Evolutionary conservation across 2,113 vertebrate genomes (phyloP).

Genomic region (Tychaedon coryphoeus): DNA sequence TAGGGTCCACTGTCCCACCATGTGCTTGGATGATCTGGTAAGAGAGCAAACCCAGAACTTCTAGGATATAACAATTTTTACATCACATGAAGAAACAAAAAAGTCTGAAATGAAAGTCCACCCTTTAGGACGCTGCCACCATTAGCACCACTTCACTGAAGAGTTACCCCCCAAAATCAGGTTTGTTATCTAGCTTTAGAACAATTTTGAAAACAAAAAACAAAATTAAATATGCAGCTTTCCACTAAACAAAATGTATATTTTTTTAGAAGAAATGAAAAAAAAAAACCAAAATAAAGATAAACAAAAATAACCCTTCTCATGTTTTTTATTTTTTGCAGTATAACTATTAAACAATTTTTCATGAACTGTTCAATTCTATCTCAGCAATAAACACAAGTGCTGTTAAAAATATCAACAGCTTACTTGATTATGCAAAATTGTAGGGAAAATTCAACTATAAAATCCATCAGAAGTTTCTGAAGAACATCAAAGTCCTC

Average conservation of each 20-base stretch:
- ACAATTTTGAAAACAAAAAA: not conserved
- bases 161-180: not conserved
- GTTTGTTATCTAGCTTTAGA: not conserved
- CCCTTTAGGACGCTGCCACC: not conserved
- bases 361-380: conserved; percentile 31
- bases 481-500: conserved; percentile 65
- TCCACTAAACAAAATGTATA: not conserved
- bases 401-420: conserved; percentile 58
- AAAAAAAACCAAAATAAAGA: not conserved
- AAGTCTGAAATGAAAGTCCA: not conserved
- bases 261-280: not conserved
- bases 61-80: not conserved
- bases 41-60: not conserved
- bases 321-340: not conserved
- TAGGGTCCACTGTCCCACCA: conserved; percentile 88
- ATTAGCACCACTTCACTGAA: not conserved
- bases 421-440: conserved; percentile 68
- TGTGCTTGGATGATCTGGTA: conserved; percentile 90
- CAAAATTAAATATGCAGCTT: not conserved
- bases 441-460: conserved; percentile 65
- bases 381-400: conserved; percentile 57
- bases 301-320: not conserved
- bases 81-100: not conserved
- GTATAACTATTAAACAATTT: not conserved
- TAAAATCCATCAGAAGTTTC: conserved; percentile 59